Percentiles rank a stretch among this genome's conserved stretches.
These are phyloP conservation scores for Varecia variegata DNA, from an alignment of 2,797 vertebrate genomes.

Conservation along the genomic window DNA sequence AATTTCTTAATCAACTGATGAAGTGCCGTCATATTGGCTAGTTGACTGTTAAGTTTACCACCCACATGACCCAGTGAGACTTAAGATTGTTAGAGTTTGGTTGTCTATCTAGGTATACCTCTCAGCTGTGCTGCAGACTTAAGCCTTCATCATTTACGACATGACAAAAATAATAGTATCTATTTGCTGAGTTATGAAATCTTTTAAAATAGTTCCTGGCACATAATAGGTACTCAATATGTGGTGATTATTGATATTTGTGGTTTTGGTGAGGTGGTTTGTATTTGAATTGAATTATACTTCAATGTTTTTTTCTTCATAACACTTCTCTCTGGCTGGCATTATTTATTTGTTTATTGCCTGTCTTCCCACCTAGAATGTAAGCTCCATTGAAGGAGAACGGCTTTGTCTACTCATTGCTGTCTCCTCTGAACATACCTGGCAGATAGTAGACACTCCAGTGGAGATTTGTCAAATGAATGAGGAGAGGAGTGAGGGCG, in stretches of 20 bases:
- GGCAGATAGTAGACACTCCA: neutral
- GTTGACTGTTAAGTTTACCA: neutral
- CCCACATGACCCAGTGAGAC: neutral
- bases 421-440: neutral
- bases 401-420: conserved; percentile 2
- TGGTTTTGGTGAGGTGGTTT: neutral
- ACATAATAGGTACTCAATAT: neutral
- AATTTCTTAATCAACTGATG: conserved; percentile 15
- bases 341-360: neutral
- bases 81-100: neutral
- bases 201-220: conserved; percentile 24
- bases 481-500: neutral
- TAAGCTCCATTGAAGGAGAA: neutral
- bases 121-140: neutral
- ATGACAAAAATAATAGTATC: neutral
- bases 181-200: neutral
- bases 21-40: neutral
- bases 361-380: neutral
- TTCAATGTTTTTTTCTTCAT: neutral
- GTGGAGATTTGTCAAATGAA: neutral
- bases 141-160: neutral
- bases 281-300: conserved; percentile 21
- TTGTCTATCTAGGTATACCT: neutral
- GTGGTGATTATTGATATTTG: neutral
- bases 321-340: neutral